These are phyloP conservation scores for Climacteris rufus DNA, from an alignment of 2,113 vertebrate genomes.

Conservation along the genomic window DNA sequence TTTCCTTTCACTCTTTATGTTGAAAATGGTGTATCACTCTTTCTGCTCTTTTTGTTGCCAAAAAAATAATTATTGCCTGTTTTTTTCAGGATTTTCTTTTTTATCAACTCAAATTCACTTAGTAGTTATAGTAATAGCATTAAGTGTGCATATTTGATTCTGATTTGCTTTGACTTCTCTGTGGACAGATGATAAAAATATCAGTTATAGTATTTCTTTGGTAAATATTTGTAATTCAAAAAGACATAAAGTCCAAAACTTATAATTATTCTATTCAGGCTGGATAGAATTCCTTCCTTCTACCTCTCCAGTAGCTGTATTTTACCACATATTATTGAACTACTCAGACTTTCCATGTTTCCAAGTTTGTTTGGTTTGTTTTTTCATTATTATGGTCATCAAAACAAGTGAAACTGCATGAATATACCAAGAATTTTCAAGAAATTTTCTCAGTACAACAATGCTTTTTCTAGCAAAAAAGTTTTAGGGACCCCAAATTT, in stretches of 20 bases:
- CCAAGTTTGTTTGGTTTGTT: not conserved
- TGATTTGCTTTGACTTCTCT: not conserved
- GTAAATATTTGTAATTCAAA: slow-evolving; percentile 6
- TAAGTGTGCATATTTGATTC: not conserved
- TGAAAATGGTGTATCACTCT: slow-evolving; percentile 38
- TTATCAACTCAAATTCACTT: slow-evolving; percentile 46
- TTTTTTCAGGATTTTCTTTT: slow-evolving; percentile 21
- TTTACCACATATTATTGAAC: not conserved
- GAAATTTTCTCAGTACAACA: not conserved
- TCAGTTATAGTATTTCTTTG: not conserved
- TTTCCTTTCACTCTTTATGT: slow-evolving; percentile 58
- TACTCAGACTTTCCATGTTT: not conserved
- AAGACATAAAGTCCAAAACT: slow-evolving; percentile 11
- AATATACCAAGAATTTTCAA: not conserved
- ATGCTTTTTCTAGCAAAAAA: not conserved
- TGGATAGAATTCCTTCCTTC: not conserved
- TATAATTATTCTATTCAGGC: slow-evolving; percentile 17
- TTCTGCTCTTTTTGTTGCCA: slow-evolving; percentile 28
- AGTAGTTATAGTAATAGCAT: not conserved
- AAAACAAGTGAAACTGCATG: not conserved
- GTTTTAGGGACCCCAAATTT: not conserved
- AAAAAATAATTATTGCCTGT: slow-evolving; percentile 44
- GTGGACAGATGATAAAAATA: not conserved
- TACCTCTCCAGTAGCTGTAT: not conserved
- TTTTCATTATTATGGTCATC: not conserved